phyloP scores from a whole-genome alignment of 2,888 invertebrate genomes.

The Antheraea assamensis region DNA sequence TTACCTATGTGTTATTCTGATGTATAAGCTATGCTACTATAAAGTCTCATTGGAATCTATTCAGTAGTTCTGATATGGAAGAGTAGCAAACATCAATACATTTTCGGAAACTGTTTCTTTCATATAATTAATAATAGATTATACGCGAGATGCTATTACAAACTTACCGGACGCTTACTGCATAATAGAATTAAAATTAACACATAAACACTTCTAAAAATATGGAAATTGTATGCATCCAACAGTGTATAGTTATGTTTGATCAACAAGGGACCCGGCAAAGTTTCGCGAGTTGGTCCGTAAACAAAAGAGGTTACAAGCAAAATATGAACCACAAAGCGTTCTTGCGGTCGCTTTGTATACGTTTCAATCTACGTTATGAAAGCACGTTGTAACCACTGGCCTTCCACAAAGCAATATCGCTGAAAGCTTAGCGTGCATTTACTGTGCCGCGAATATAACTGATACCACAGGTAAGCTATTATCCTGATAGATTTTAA shows the following conservation, averaged over 20 bases:
- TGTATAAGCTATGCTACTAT: too few species aligned
- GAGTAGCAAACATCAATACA: too few species aligned
- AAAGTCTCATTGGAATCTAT: too few species aligned
- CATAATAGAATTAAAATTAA: not conserved
- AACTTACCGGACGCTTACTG: not conserved
- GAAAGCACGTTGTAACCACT: constrained; percentile 66
- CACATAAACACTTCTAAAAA: not conserved
- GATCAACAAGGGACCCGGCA: constrained; percentile 46
- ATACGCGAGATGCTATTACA: not conserved
- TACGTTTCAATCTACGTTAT: constrained; percentile 74
- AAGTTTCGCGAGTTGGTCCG: constrained; percentile 45
- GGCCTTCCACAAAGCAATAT: constrained; percentile 72
- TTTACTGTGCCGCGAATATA: constrained; percentile 50
- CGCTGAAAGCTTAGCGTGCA: constrained; percentile 70
- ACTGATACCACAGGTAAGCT: constrained; percentile 20
- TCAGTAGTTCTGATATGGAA: too few species aligned
- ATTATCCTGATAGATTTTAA: constrained; percentile 21
- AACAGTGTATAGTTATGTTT: constrained; percentile 40
- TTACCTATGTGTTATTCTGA: too few species aligned
- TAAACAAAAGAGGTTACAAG: constrained; percentile 55
- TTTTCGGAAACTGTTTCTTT: too few species aligned
- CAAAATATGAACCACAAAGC: constrained; percentile 74
- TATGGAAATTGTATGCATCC: constrained; percentile 24
- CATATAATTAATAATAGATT: not conserved
- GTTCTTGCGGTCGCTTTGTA: constrained; percentile 75